Evolutionary conservation across 2,113 vertebrate species (phyloP).

Genomic region (Mohoua ochrocephala): DNA sequence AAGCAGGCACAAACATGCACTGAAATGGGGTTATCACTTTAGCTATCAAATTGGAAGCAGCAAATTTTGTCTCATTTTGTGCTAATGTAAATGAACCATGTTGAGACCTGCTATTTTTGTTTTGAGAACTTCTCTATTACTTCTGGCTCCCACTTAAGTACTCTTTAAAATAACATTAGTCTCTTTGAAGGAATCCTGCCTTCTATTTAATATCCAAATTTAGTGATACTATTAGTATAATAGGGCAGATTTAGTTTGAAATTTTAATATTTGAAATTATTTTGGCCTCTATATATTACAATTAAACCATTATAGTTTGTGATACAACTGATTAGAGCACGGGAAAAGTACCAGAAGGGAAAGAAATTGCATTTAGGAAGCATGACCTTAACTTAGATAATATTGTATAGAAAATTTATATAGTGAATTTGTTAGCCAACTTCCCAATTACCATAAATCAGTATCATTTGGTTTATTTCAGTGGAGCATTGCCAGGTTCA

Average conservation of each 20-base stretch:
- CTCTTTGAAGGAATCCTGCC: not conserved
- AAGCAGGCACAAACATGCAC: not conserved
- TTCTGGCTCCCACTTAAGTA: not conserved
- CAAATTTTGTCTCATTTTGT: not conserved
- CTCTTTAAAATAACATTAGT: not conserved
- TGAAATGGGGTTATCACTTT: not conserved
- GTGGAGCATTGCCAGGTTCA: not conserved
- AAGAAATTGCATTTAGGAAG: not conserved
- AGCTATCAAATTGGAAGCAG: not conserved
- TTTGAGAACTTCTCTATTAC: not conserved
- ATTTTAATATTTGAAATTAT: not conserved
- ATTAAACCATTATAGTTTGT: not conserved
- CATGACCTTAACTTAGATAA: not conserved
- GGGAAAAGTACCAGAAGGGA: not conserved
- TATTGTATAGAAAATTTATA: not conserved
- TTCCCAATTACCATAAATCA: slow-evolving; percentile 8
- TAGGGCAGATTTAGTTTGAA: not conserved
- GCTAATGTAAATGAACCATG: not conserved
- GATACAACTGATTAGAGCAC: not conserved
- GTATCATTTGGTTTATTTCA: not conserved
- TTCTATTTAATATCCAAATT: not conserved
- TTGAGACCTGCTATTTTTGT: not conserved
- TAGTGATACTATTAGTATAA: not conserved
- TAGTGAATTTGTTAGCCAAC: not conserved
- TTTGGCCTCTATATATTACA: not conserved